Evolutionary conservation across 2,888 invertebrate species (phyloP), one percentile per base, ranked within the genome.

Genomic region (Sesia apiformis): DNA sequence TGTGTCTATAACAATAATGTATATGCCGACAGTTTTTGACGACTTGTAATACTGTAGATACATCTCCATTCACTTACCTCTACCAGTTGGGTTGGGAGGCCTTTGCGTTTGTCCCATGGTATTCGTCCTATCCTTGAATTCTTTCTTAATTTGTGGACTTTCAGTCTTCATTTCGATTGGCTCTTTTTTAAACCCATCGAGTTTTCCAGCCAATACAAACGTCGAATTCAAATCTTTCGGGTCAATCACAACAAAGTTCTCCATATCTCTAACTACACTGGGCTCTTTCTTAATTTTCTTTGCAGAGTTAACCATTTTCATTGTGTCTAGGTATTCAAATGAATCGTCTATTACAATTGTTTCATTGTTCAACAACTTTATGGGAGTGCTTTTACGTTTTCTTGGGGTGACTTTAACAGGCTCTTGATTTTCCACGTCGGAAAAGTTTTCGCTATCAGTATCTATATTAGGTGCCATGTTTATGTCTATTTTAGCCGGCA

Each of bases 281-380:
- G 63, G 66, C 40, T 83, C 81, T 4, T 55, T 70, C 57, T 83
- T 89, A 0, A 81, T 46, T 62, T 88, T 88, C 65, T 87, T 89
- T 0, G 79, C 83, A 0, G 84, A 82, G 60, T 75, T 79, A 52
- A 83, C 52, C 41, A 72, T 82, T 40, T 69, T 72, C 0, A 77
- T 78, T 1, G 72, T 64, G 55, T 88, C 85, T 6, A 8, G 4
- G 5, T 50, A 38, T 58, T 88, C 86, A 0, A 86, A 72, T 0
- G 89, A 88, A 58, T 89, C 88, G 46, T 88, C 81, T 39, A 88
- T 86, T 0, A 87, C 66, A 5, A 88, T 87, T 2, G 88, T 87
- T 23, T 86, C 85, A 41, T 87, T 81, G 51, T 81, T 84, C 0
- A 64, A 58, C 41, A 86, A 60, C 60, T 84, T 84, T 0, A 84